Evolutionary conservation across 2,888 invertebrate genomes (phyloP), one percentile per base, ranked within the genome.

Genomic region (Epirrita christyi): DNA sequence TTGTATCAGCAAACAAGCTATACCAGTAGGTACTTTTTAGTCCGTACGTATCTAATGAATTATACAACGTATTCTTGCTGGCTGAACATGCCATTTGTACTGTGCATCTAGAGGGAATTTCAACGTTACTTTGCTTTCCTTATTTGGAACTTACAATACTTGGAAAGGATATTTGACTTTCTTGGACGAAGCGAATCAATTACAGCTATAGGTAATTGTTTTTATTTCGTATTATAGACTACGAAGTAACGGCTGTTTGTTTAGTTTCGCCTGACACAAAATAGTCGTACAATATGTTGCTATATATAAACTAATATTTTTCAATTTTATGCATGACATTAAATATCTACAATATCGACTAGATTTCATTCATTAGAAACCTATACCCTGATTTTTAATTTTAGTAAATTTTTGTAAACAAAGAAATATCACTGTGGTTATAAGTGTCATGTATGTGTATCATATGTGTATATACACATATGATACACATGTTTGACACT

Each of bases 261-360:
- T 38, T 5, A 14, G 28, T 10, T 40, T 28, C 37, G 42, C 37
- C 27, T 14, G 29, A 10, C 34, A 41, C 15, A 21, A 32, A 46
- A 34, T 9, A 45, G 11, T 28, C 8, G 5, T 46, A 37, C 34
- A 41, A 11, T 38, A 49, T 59, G 55, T 59, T 47, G 32, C 47
- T 58, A 59, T 61, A 21, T 2, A 21, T 21, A 21, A 21, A 21
- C 21, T 21, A 21, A 21, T 21, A 21, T 4, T 21, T 2, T 21
- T 3, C 21, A 21, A 21, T 3, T 21, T 21, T 21, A 21, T 21
- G 2, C 4, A 21, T 21, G 21, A 21, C n/a, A n/a, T n/a, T 21
- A 21, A 21, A 3, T 56, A 55, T 48, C 55, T 63, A 60, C 59
- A 59, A 50, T 54, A 63, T 58, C 54, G 66, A 68, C 67, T 66